Evolutionary conservation across 2,113 vertebrate genomes (phyloP).

Genomic region (Xiphophorus maculatus): DNA sequence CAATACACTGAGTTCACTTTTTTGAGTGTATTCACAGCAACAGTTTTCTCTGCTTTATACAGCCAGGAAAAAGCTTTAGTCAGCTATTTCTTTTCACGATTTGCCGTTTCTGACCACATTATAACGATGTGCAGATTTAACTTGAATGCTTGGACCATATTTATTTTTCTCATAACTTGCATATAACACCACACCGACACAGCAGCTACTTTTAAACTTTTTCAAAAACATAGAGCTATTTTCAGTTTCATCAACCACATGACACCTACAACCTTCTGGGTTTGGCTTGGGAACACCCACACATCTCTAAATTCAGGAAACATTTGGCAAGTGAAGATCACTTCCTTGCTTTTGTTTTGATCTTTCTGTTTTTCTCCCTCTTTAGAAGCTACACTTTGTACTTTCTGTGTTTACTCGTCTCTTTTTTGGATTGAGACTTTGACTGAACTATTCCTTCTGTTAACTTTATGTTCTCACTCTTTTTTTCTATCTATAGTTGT

Average conservation of each 20-base stretch:
- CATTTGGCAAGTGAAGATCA: neutral
- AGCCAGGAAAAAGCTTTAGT: neutral
- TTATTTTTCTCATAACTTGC: neutral
- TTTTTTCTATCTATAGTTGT: neutral
- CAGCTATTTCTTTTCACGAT: neutral
- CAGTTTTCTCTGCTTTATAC: no score
- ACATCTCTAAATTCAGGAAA: constrained; percentile 4
- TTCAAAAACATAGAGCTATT: constrained; percentile 8
- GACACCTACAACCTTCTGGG: neutral
- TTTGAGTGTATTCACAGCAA: no score
- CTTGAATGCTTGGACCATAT: neutral
- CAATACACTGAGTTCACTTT: no score
- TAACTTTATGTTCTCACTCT: neutral
- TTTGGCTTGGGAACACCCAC: constrained; percentile 3
- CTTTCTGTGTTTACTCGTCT: neutral
- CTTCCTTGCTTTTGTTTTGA: neutral
- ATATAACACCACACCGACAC: neutral
- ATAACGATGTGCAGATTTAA: neutral
- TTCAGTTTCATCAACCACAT: neutral
- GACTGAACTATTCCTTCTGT: neutral
- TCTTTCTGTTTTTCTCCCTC: neutral
- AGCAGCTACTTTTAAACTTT: neutral
- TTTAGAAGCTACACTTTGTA: neutral
- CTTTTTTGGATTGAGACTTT: neutral
- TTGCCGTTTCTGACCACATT: neutral